Conservation (phyloP, 1,140 invertebrate species). For the Cylas formicarius region DNA sequence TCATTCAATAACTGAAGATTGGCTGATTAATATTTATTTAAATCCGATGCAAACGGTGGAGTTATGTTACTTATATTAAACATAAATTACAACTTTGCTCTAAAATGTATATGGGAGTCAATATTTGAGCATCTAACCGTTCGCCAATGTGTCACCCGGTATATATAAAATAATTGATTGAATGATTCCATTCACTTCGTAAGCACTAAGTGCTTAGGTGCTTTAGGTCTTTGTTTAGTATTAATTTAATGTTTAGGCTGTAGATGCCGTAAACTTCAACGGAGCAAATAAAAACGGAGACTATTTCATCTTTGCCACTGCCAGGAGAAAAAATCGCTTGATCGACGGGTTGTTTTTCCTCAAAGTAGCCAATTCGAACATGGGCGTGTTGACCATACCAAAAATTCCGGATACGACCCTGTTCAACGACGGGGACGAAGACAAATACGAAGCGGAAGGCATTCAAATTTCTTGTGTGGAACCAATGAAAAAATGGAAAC, state of each 20-base stretch:
- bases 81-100: no score
- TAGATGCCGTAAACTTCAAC: slow-evolving; percentile 56
- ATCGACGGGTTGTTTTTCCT: slow-evolving; percentile 51
- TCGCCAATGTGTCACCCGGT: no score
- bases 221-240: background rate
- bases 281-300: slow-evolving; percentile 45
- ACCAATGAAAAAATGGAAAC: slow-evolving; percentile 57
- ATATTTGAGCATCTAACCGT: background rate
- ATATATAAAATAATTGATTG: background rate
- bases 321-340: slow-evolving; percentile 43
- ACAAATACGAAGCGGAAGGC: slow-evolving; percentile 50
- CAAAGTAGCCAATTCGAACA: slow-evolving; percentile 38
- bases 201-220: no score
- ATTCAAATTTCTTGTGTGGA: slow-evolving; percentile 43
- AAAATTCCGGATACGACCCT: slow-evolving; percentile 56
- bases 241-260: slow-evolving; percentile 40
- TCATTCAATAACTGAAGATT: no score
- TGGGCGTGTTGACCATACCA: slow-evolving; percentile 53
- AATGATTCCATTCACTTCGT: background rate
- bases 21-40: no score
- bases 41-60: no score
- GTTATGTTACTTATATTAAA: no score
- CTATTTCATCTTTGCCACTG: slow-evolving; percentile 43
- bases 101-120: no score
- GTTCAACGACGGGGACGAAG: slow-evolving; percentile 46